Conservation (phyloP, 2,888 invertebrate genomes). For the Macrophya alboannulata region DNA sequence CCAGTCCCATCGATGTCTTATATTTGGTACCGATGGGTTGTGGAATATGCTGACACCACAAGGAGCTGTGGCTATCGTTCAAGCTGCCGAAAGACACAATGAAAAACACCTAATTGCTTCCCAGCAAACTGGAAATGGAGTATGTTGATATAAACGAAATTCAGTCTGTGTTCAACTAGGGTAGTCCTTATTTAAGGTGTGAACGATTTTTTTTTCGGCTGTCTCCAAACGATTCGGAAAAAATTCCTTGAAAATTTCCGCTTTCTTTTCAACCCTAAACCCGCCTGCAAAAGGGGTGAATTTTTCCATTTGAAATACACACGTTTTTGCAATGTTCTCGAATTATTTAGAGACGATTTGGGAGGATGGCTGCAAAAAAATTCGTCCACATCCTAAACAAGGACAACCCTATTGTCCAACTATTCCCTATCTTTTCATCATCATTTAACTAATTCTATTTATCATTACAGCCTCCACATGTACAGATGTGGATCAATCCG, state of each 20-base stretch:
- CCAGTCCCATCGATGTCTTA: slow-evolving; percentile 87
- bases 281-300: too few relatives aligned
- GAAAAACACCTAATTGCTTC: slow-evolving; percentile 83
- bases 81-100: slow-evolving; percentile 90
- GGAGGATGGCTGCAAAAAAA: too few relatives aligned
- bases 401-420: neutral
- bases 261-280: too few relatives aligned
- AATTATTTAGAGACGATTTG: too few relatives aligned
- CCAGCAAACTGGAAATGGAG: slow-evolving; percentile 76
- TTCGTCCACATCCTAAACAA: too few relatives aligned
- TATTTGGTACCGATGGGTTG: slow-evolving; percentile 97
- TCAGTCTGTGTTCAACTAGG: neutral
- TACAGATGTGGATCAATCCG: slow-evolving; percentile 91
- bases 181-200: too few relatives aligned
- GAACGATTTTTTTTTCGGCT: too few relatives aligned
- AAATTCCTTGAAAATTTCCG: too few relatives aligned
- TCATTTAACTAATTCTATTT: slow-evolving; percentile 42
- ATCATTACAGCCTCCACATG: slow-evolving; percentile 70
- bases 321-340: too few relatives aligned
- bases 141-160: slow-evolving; percentile 61
- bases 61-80: slow-evolving; percentile 92
- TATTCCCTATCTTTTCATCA: slow-evolving; percentile 10
- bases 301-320: too few relatives aligned
- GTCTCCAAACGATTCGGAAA: too few relatives aligned
- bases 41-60: slow-evolving; percentile 97